Evolutionary conservation across 2,797 vertebrate species (phyloP).

Genomic region (Tiaroga cobitis): DNA sequence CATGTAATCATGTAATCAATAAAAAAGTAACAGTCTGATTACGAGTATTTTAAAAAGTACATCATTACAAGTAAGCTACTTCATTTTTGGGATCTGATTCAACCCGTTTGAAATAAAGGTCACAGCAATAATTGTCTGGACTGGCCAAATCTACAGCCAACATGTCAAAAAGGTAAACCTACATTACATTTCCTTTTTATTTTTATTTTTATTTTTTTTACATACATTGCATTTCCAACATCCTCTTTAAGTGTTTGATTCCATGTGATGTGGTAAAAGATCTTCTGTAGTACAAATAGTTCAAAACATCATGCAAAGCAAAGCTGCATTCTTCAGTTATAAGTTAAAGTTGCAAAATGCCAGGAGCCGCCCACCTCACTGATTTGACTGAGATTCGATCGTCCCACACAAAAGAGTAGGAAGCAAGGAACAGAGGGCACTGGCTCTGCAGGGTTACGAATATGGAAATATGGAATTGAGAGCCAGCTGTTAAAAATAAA

Average conservation of each 20-base stretch:
- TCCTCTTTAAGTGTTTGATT: background rate
- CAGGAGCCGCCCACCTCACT: slow-evolving; percentile 28
- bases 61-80: background rate
- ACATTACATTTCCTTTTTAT: too few species aligned
- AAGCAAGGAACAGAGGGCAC: slow-evolving; percentile 29
- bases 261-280: background rate
- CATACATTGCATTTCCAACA: background rate
- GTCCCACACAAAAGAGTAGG: slow-evolving; percentile 37
- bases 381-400: slow-evolving; percentile 31
- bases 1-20: too few species aligned
- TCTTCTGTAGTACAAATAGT: background rate
- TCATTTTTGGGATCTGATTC: background rate
- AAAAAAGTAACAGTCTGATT: too few species aligned
- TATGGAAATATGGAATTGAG: slow-evolving; percentile 34
- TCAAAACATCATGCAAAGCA: slow-evolving; percentile 20
- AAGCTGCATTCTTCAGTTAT: background rate
- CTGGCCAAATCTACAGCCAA: background rate
- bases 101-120: background rate
- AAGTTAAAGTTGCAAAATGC: slow-evolving; percentile 18
- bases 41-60: background rate
- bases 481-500: slow-evolving; percentile 32
- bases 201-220: too few species aligned
- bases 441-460: slow-evolving; percentile 27
- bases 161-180: background rate
- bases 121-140: background rate